These are phyloP conservation scores for Antidorcas marsupialis DNA, from an alignment of 2,113 vertebrate genomes.

Conservation along the genomic window DNA sequence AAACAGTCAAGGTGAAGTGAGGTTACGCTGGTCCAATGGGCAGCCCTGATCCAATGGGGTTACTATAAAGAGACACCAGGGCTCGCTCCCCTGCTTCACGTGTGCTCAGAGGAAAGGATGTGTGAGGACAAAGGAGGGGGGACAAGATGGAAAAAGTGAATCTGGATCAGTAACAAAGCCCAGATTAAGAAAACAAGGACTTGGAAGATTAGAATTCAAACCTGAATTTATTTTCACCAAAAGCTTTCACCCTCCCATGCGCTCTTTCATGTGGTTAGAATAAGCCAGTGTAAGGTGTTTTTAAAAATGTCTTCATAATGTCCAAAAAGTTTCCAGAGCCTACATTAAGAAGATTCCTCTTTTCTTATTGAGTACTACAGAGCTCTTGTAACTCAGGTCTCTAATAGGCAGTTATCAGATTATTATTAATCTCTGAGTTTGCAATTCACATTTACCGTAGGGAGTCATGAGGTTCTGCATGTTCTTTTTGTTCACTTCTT, in stretches of 20 bases:
- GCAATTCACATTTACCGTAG: neutral
- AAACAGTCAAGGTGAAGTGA: neutral
- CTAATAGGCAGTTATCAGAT: neutral
- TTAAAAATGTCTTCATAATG: neutral
- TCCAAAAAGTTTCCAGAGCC: neutral
- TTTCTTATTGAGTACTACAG: neutral
- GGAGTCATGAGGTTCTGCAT: neutral
- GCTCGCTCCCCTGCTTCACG: neutral
- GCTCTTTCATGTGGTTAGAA: neutral
- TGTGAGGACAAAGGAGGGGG: neutral
- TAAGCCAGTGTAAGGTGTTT: too few relatives aligned
- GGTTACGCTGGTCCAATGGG: neutral
- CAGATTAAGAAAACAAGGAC: neutral
- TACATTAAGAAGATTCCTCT: neutral
- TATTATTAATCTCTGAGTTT: neutral
- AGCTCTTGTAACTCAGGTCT: neutral
- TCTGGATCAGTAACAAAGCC: neutral
- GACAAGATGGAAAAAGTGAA: neutral
- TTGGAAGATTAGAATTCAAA: neutral
- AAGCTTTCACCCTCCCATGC: neutral
- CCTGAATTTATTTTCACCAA: neutral
- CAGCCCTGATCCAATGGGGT: neutral
- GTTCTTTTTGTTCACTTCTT: neutral
- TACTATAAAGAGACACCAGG: neutral
- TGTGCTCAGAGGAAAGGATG: neutral